A percentile compares a stretch with the other conserved stretches of the same genome.
Conservation (phyloP, 2,113 vertebrate genomes). For the Microcebus lehilahytsara region DNA sequence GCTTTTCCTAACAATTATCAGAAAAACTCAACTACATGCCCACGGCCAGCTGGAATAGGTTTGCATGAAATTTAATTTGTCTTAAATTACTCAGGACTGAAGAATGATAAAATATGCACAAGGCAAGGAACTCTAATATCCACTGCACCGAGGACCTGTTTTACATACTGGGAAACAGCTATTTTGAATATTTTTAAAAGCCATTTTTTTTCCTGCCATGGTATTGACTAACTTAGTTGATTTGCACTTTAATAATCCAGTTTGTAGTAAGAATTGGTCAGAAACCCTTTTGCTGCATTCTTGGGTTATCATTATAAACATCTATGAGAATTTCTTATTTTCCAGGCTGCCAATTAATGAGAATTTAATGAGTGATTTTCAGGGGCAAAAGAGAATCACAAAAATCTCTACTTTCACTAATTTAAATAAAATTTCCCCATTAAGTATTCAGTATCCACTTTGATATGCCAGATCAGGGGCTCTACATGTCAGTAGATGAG, state of each 20-base stretch:
- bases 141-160: not conserved
- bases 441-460: not conserved
- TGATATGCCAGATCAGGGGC: not conserved
- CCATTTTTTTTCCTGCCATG: no score
- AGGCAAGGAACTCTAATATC: not conserved
- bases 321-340: not conserved
- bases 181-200: not conserved
- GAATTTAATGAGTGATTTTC: not conserved
- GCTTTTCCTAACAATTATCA: not conserved
- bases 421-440: not conserved
- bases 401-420: not conserved
- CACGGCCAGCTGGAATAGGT: not conserved
- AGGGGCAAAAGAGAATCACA: not conserved
- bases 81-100: not conserved
- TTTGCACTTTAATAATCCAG: not conserved
- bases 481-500: not conserved
- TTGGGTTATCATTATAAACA: not conserved
- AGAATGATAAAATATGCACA: not conserved
- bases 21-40: not conserved
- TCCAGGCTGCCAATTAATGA: not conserved
- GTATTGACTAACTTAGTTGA: not conserved
- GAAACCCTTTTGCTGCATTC: not conserved
- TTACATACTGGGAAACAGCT: not conserved
- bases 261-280: not conserved
- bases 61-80: not conserved